Evolutionary conservation across 2,113 vertebrate genomes (phyloP), one percentile per base, ranked within the genome.

Genomic region (Eulacestoma nigropectus): DNA sequence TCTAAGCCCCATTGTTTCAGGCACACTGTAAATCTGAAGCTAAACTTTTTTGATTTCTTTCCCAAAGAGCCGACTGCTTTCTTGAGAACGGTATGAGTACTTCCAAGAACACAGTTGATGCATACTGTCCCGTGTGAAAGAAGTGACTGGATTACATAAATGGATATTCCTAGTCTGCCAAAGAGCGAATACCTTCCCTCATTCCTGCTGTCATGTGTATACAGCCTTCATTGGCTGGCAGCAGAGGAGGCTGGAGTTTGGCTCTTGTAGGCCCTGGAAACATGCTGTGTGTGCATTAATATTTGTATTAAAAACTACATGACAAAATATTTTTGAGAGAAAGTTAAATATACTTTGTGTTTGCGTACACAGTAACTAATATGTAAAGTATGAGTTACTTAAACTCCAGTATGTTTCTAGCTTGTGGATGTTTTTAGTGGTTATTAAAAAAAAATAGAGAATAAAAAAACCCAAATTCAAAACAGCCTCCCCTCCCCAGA

Each of bases 91-190:
- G 77, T 46, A 15, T 42, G 72, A 94, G 75, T 95, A 90, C 88
- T 97, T 97, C 93, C 83, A 94, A 84, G 96, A 96, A 95, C 75
- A 85, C 44, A 81, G 67, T 77, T 92, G 79, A 92, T 93, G 90
- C 82, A 88, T 92, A 68, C 32, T 93, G 91, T 95, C 92, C 88
- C 12, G 6, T 96, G 93, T 93, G 93, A 97, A 97, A 96, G 55
- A 94, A 96, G 60, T 90, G 79, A 84, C 88, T 87, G 88, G 55
- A 74, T 96, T 96, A 77, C 60, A 77, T 90, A 91, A 95, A 94
- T n/a, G 84, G 70, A 47, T 91, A 76, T 50, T 82, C 52, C 42
- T 44, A 25, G 64, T 37, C 77, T 95, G 95, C 93, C 93, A 95
- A 87, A 78, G 80, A 85, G 33, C 0, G 6, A 94, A 96, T 94